These are phyloP conservation scores for Brachypalpus laphriformis DNA, from an alignment of 2,888 invertebrate species.

Conservation along the genomic window DNA sequence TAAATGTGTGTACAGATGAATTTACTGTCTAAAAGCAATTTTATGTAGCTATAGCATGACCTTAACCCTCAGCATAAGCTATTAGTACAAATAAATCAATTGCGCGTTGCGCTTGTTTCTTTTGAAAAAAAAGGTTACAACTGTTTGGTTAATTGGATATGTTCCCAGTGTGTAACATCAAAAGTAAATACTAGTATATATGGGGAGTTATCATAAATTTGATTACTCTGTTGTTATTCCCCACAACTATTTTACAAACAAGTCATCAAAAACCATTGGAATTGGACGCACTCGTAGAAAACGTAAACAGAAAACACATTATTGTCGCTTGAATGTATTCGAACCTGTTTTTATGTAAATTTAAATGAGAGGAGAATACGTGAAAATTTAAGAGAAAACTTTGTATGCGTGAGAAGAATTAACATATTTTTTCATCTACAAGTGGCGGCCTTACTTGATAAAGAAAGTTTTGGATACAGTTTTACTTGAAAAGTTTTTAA, in stretches of 20 bases:
- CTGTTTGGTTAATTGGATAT: conserved; percentile 2
- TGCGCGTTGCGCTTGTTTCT: conserved; percentile 5
- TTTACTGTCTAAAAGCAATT: neutral
- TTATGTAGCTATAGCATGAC: neutral
- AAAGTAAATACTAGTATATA: neutral
- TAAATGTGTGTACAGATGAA: neutral
- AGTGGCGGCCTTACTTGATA: conserved; percentile 12
- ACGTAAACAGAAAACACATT: conserved; percentile 10
- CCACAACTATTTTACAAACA: neutral
- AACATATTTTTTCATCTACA: neutral
- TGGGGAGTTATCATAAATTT: neutral
- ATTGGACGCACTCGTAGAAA: neutral
- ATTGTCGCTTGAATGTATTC: neutral
- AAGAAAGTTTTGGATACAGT: no score
- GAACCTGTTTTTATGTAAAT: conserved; percentile 49
- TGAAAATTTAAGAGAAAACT: neutral
- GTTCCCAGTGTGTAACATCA: neutral
- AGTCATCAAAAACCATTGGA: neutral
- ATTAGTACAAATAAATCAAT: neutral
- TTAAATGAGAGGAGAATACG: neutral
- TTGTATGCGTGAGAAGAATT: conserved; percentile 17
- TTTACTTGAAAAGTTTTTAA: no score
- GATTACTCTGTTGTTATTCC: neutral
- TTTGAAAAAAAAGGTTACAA: neutral
- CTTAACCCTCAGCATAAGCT: conserved; percentile 25